Percentiles rank a stretch among this genome's conserved stretches.
phyloP scores from a whole-genome alignment of 1,140 invertebrate genomes.

The Gryon sp. region DNA sequence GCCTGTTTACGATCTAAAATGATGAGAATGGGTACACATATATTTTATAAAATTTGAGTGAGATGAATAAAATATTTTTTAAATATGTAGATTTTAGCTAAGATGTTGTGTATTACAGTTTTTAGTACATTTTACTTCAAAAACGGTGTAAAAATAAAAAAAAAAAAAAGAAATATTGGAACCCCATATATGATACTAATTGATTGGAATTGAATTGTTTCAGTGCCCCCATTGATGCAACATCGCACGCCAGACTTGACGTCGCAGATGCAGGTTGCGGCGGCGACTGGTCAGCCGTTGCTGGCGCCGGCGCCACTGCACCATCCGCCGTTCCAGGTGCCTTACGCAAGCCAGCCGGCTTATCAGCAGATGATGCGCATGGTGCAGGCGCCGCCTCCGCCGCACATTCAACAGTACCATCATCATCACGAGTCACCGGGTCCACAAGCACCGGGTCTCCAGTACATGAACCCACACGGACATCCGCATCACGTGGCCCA shows the following conservation, averaged over 20 bases:
- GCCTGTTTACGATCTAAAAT: too few species aligned
- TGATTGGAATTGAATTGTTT: not conserved
- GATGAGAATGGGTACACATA: too few species aligned
- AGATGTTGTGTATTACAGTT: too few species aligned
- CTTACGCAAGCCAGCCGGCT: conserved; percentile 80
- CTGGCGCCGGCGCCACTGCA: conserved; percentile 86
- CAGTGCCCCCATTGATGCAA: conserved; percentile 81
- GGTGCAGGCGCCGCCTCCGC: conserved; percentile 77
- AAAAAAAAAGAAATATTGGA: too few species aligned
- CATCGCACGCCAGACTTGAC: conserved; percentile 83
- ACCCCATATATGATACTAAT: too few species aligned
- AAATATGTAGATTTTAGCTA: too few species aligned
- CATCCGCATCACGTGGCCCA: conserved; percentile 78
- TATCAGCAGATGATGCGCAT: conserved; percentile 79
- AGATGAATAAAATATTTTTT: too few species aligned
- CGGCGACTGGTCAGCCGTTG: conserved; percentile 90
- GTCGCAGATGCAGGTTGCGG: conserved; percentile 86
- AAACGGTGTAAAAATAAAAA: too few species aligned
- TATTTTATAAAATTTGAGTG: too few species aligned
- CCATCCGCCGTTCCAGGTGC: conserved; percentile 83
- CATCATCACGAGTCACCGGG: conserved; percentile 81
- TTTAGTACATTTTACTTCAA: too few species aligned
- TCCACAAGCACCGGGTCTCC: conserved; percentile 79
- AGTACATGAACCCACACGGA: conserved; percentile 82
- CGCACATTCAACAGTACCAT: conserved; percentile 81